These are phyloP conservation scores for Pyrgilauda ruficollis DNA, from an alignment of 2,113 vertebrate species.

Conservation along the genomic window DNA sequence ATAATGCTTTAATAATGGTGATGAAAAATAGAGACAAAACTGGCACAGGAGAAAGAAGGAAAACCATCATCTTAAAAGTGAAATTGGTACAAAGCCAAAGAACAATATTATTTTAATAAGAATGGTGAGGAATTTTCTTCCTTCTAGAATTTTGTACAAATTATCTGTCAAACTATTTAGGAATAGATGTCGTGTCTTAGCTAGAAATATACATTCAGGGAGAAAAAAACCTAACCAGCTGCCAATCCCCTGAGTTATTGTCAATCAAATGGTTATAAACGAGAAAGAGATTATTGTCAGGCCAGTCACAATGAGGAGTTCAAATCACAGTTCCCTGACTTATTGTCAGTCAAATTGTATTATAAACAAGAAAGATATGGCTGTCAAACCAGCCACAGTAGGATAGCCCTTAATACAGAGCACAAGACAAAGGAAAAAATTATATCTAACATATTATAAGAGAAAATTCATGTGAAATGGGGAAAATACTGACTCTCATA, in stretches of 20 bases:
- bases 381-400: neutral
- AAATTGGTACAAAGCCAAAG: constrained; percentile 5
- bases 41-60: neutral
- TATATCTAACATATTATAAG: neutral
- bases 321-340: neutral
- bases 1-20: neutral
- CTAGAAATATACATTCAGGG: neutral
- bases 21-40: neutral
- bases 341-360: constrained; percentile 25
- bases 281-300: constrained; percentile 28
- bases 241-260: constrained; percentile 20
- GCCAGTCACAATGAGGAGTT: constrained; percentile 11
- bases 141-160: neutral
- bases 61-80: neutral
- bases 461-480: neutral
- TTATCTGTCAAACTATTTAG: constrained; percentile 2
- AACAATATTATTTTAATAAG: neutral
- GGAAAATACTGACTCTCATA: neutral
- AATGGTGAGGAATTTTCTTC: neutral
- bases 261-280: constrained; percentile 16
- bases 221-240: neutral
- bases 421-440: neutral
- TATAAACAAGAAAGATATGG: neutral
- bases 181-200: neutral
- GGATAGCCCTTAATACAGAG: neutral